Evolutionary conservation across 2,113 vertebrate species (phyloP), one percentile per base, ranked within the genome.

Genomic region (Athene cunicularia): DNA sequence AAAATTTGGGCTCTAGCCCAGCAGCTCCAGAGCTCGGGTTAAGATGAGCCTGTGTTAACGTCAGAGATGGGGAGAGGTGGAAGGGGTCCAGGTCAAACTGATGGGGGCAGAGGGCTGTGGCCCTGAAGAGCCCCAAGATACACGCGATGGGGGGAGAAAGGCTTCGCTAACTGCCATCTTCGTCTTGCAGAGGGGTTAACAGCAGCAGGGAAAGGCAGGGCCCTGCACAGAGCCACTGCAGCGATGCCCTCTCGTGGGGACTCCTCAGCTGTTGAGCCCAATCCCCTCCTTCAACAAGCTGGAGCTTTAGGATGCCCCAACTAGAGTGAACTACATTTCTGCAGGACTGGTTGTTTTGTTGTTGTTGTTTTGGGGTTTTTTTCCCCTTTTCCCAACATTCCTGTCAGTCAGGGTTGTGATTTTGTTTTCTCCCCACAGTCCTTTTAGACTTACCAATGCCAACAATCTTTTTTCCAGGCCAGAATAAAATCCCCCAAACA

Each of bases 161-260:
- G 8, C 12, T 62, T 60, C 4, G 14, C 17, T 37, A 62, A 4
- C 14, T 62, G 24, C 35, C 58, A 39, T 5, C 35, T 43, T 37
- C 28, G 13, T 12, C 53, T 77, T 5, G 41, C 47, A 58, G 64
- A 37, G 58, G 47, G 45, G 79, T 55, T 80, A 33, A 9, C 6
- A 12, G 66, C 60, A 58, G 72, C 18, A 13, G 63, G 28, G n/a
- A 59, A 13, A 39, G 0, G 41, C 32, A 3, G 76, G 26, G 19
- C 20, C 47, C 23, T 27, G n/a, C 62, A 5, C 26, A 45, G 95
- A 84, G 67, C 79, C 72, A 76, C 11, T 19, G 52, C 88, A 91
- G 94, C 74, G 9, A 85, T 93, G 74, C 88, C 88, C 94, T 88
- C 87, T 93, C 83, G 50, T 93, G 91, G 91, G 91, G 87, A 88